A percentile compares a stretch with the other conserved stretches of the same genome.
Conservation (phyloP, 1,140 invertebrate genomes). For the Oedothorax gibbosus region DNA sequence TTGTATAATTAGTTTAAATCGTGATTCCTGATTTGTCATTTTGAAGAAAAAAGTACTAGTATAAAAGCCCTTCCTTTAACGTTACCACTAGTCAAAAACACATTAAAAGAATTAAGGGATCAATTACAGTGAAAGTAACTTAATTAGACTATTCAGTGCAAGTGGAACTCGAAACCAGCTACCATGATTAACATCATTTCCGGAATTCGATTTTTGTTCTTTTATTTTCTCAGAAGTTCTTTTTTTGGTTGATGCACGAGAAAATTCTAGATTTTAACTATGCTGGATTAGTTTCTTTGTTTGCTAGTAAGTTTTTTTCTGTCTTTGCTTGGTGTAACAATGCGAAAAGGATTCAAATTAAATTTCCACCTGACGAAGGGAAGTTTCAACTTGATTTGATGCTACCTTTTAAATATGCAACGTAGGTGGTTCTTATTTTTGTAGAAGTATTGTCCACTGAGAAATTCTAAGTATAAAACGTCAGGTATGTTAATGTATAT, state of each 20-base stretch:
- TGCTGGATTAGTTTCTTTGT: conserved; percentile 35
- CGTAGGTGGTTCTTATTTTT: neutral
- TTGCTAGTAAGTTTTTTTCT: conserved; percentile 22
- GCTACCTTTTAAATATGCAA: neutral
- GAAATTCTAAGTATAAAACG: too few species aligned
- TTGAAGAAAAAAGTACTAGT: too few species aligned
- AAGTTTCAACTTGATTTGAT: too few species aligned
- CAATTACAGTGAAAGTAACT: conserved; percentile 39
- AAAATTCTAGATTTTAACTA: conserved; percentile 31
- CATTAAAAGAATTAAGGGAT: neutral
- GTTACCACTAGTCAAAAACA: too few species aligned
- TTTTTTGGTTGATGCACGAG: conserved; percentile 9
- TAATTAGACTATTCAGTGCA: conserved; percentile 42
- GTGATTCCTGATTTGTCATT: too few species aligned
- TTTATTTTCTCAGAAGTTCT: conserved; percentile 1
- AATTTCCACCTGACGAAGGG: neutral
- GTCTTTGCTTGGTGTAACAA: neutral
- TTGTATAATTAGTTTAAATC: too few species aligned
- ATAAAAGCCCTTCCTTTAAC: too few species aligned
- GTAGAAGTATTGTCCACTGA: too few species aligned
- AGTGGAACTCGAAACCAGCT: conserved; percentile 45
- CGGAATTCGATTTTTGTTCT: conserved; percentile 24
- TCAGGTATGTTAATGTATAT: too few species aligned
- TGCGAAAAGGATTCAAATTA: conserved; percentile 2
- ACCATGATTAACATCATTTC: conserved; percentile 44